phyloP scores from a whole-genome alignment of 2,113 vertebrate species.

The Xenopus borealis region DNA sequence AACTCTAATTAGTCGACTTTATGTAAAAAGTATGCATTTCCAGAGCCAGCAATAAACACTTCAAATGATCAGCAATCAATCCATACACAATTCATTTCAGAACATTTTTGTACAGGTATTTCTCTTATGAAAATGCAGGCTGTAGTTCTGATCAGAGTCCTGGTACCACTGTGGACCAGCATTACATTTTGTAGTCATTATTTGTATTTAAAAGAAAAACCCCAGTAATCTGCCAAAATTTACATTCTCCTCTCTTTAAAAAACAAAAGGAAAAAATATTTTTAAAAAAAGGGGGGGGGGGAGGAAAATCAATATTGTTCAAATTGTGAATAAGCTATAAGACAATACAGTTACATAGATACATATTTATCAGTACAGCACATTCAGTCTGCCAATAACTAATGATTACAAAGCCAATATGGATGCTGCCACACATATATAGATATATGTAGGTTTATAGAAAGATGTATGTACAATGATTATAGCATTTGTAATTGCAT shows the following conservation, averaged over 20 bases:
- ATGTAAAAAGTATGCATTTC: conserved; percentile 3
- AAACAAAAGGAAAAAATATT: conserved; percentile 76
- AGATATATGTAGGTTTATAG: not conserved
- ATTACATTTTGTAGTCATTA: conserved; percentile 62
- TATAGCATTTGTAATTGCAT: conserved; percentile 90
- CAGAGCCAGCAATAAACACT: not conserved
- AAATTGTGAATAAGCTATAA: conserved; percentile 87
- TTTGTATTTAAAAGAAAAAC: conserved; percentile 70
- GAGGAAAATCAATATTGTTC: conserved; percentile 79
- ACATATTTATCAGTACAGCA: conserved; percentile 88
- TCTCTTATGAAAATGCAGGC: conserved; percentile 66
- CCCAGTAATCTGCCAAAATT: conserved; percentile 79
- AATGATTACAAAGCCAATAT: conserved; percentile 92
- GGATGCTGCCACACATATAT: conserved; percentile 72
- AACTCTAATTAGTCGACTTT: not conserved
- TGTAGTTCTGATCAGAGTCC: conserved; percentile 69
- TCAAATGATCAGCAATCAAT: conserved; percentile 4
- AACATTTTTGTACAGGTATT: conserved; percentile 57
- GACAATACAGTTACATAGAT: conserved; percentile 94
- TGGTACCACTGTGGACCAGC: conserved; percentile 71
- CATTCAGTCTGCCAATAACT: conserved; percentile 91
- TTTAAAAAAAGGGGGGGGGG: conserved; percentile 65
- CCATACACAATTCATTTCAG: conserved; percentile 30
- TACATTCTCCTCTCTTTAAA: conserved; percentile 84
- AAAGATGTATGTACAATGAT: conserved; percentile 82